These are phyloP conservation scores for Caenorhabditis parvicauda DNA, from an alignment of 2,888 invertebrate genomes.

Conservation along the genomic window DNA sequence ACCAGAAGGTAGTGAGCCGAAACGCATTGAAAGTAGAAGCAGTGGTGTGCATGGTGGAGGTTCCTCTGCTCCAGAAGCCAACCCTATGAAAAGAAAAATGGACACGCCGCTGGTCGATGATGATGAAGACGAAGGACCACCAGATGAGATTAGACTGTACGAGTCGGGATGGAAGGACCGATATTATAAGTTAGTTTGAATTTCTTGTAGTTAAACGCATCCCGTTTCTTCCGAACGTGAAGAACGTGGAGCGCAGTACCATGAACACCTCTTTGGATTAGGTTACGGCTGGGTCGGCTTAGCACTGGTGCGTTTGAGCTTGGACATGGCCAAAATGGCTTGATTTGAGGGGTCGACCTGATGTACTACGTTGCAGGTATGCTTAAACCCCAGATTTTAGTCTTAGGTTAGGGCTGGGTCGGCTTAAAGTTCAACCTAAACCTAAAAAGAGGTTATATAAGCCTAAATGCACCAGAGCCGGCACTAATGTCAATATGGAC, in stretches of 20 bases:
- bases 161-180: slow-evolving; percentile 96
- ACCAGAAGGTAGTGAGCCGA: slow-evolving; percentile 7
- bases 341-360: too few relatives aligned
- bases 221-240: too few relatives aligned
- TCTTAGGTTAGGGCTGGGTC: too few relatives aligned
- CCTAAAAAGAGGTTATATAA: too few relatives aligned
- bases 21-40: not conserved
- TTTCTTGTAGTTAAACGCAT: not conserved
- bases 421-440: too few relatives aligned
- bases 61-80: slow-evolving; percentile 15
- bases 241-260: slow-evolving; percentile 65
- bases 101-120: slow-evolving; percentile 9
- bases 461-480: too few relatives aligned
- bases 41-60: slow-evolving; percentile 19
- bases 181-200: slow-evolving; percentile 68
- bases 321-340: too few relatives aligned
- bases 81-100: slow-evolving; percentile 29
- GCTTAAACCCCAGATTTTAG: too few relatives aligned
- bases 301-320: too few relatives aligned
- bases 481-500: too few relatives aligned
- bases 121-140: slow-evolving; percentile 46
- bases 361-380: too few relatives aligned
- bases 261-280: slow-evolving; percentile 65
- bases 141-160: slow-evolving; percentile 68
- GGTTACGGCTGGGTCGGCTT: too few relatives aligned